Evolutionary conservation across 2,797 vertebrate genomes (phyloP), one percentile per base, ranked within the genome.

Genomic region (Ctenochaetus hawaiiensis): DNA sequence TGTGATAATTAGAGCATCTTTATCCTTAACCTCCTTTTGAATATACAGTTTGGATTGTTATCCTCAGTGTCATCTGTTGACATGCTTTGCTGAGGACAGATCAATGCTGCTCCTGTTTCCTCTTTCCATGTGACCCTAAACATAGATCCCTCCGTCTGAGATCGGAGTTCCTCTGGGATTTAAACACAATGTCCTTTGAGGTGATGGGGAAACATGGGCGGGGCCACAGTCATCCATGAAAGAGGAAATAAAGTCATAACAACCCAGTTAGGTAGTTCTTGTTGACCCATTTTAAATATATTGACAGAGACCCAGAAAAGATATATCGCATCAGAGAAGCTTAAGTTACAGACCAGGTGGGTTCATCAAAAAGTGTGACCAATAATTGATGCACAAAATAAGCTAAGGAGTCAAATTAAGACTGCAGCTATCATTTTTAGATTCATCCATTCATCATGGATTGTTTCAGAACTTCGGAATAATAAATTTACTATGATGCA

Each of bases 101-200:
- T 69, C 6, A 3, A 39, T 57, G 8, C 65, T 66, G 54, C 78
- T 67, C 73, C 59, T 43, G 75, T 77, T 91, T 91, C 85, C 82
- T 81, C 72, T 81, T 75, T 76, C 81, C 74, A 77, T 75, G 48
- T 74, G 79, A 76, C 77, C 30, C 87, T 89, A 89, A 89, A 90
- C 75, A 92, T 90, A 91, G 86, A 85, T 59, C 41, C 54, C 16
- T 22, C 43, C 56, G 63, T 79, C 72, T 87, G 83, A 74, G 64
- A 71, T 72, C 71, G 73, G 39, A 61, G 79, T 81, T 90, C 91
- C 87, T 74, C 76, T 67, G 88, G 87, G 90, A 89, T 8, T 78
- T 82, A 22, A 86, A 87, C 72, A 92, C 91, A 93, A 90, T 92
- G 91, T 89, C 60, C 49, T 84, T 48, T 72, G 66, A 82, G 80